Conservation (phyloP, 1,140 invertebrate genomes). For the Eupristina koningsbergeri region DNA sequence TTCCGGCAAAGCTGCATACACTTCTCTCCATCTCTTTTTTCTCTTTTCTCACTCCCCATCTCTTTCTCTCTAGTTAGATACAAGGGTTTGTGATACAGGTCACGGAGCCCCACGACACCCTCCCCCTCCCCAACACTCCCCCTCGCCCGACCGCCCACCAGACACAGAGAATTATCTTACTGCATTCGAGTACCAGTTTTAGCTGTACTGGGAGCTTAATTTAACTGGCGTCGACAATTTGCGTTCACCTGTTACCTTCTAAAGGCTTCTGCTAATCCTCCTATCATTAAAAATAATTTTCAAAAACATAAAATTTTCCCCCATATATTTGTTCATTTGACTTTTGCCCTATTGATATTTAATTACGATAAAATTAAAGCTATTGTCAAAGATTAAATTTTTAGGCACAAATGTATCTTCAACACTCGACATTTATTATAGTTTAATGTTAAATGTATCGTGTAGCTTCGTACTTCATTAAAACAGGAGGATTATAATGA, state of each 20-base stretch:
- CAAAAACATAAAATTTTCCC: not conserved
- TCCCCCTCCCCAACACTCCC: no score
- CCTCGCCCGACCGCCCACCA: no score
- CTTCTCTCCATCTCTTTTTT: not conserved
- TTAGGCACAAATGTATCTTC: not conserved
- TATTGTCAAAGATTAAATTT: not conserved
- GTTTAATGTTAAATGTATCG: not conserved
- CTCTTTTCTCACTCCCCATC: not conserved
- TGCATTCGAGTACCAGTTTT: conserved; percentile 17
- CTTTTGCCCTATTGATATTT: not conserved
- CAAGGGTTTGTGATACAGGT: conserved; percentile 22
- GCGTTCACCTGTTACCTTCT: conserved; percentile 22
- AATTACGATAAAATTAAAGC: not conserved
- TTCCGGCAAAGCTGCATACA: conserved; percentile 46
- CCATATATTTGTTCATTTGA: not conserved
- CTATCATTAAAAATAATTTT: conserved; percentile 22
- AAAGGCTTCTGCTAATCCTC: conserved; percentile 10
- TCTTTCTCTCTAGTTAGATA: not conserved
- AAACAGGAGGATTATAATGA: not conserved
- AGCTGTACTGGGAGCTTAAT: conserved; percentile 5
- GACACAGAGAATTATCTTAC: conserved; percentile 26
- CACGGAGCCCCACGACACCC: not conserved
- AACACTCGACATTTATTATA: not conserved
- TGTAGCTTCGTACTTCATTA: no score
- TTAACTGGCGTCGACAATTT: conserved; percentile 20